Conservation (phyloP, 2,113 vertebrate species). For the Naja naja region DNA sequence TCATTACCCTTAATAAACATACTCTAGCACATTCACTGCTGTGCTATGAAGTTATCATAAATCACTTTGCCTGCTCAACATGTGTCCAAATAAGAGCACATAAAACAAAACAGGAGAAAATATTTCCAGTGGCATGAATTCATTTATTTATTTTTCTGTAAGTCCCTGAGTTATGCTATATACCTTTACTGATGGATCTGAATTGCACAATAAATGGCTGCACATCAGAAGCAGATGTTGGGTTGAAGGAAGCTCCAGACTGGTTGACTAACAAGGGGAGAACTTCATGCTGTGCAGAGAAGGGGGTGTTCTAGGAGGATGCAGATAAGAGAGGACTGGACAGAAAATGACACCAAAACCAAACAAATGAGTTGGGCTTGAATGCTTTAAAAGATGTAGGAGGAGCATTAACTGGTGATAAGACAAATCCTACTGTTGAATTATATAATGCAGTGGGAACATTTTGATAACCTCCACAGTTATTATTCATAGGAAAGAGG, state of each 20-base stretch:
- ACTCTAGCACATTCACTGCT: slow-evolving; percentile 47
- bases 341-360: neutral
- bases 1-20: slow-evolving; percentile 44
- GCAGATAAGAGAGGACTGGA: neutral
- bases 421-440: neutral
- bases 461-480: neutral
- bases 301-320: neutral
- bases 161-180: slow-evolving; percentile 55
- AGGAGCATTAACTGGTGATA: neutral
- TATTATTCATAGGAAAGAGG: neutral
- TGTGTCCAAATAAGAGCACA: slow-evolving; percentile 66
- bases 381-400: neutral
- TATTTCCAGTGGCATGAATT: slow-evolving; percentile 56
- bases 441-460: neutral
- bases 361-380: neutral
- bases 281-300: no score
- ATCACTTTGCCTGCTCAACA: slow-evolving; percentile 60
- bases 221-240: neutral
- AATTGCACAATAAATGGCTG: slow-evolving; percentile 37
- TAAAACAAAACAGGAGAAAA: slow-evolving; percentile 56
- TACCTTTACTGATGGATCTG: slow-evolving; percentile 53
- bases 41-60: slow-evolving; percentile 56
- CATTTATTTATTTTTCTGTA: slow-evolving; percentile 37
- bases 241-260: no score
- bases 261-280: no score